Evolutionary conservation across 2,113 vertebrate species (phyloP), one percentile per base, ranked within the genome.

Genomic region (Zeus faber): DNA sequence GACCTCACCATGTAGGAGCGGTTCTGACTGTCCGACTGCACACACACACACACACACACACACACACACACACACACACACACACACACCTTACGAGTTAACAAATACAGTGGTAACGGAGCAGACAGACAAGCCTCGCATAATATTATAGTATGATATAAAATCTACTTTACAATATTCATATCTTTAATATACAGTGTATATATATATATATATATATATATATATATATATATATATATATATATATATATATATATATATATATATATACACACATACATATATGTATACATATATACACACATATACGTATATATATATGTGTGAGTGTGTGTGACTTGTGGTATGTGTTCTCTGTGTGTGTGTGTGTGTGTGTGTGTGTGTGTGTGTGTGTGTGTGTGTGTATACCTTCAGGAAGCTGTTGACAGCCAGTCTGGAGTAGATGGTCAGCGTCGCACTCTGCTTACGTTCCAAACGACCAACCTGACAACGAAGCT

Each of bases 401-500:
- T 45, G 13, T 23, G 10, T 13, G 7, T 11, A 23, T 51, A 98
- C 96, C 60, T 87, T 90, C 74, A 98, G 92, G 77, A 99, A 98
- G 37, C 91, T 97, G 74, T 91, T 87, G 2, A 95, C 93, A 62
- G 86, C 89, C 47, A 99, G 87, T 17, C 94, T 87, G 35, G 95
- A 94, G 72, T 91, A 91, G 47, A 99, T 87, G 70, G 92, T 96
- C 25, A 98, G 48, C 70, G 97, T 94, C 18, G 94, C 93, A 47
- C 91, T 93, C 87, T 95, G 95, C 18, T 86, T 91, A 72, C 89
- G 88, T 73, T 98, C 96, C 58, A 98, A 84, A 3, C 94, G 92
- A 1, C 96, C 94, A 4, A 99, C 92, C 71, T 95, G 94, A 76
- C 97, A 99, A n/a, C 74, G 83, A 49, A 99, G 92, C 77, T 83